Percentiles rank a stretch among this genome's conserved stretches.
phyloP scores from a whole-genome alignment of 2,113 vertebrate genomes.

The Phyllostomus discolor region DNA sequence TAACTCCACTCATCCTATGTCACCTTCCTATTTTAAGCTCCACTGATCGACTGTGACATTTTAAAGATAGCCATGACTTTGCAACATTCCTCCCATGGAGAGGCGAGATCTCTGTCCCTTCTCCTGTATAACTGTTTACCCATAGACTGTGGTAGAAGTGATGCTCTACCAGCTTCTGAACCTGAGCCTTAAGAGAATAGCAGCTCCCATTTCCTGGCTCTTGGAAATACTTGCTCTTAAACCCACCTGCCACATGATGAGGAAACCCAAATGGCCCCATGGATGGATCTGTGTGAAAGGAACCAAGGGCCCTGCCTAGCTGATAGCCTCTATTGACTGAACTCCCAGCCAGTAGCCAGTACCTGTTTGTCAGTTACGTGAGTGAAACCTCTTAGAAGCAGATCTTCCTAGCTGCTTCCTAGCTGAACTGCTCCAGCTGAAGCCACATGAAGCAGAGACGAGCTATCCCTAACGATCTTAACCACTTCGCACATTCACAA shows the following conservation, averaged over 20 bases:
- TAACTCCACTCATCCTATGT: not conserved
- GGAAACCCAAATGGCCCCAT: not conserved
- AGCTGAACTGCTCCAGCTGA: not conserved
- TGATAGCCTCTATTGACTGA: not conserved
- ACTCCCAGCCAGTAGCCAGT: not conserved
- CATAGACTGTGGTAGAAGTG: not conserved
- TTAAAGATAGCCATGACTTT: not conserved
- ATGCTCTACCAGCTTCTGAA: not conserved
- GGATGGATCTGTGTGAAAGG: too few relatives aligned
- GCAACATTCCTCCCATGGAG: not conserved
- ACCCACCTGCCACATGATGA: too few relatives aligned
- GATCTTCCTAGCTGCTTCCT: not conserved
- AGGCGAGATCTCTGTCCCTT: not conserved
- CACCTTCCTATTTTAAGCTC: not conserved
- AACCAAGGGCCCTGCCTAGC: not conserved
- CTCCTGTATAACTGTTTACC: not conserved
- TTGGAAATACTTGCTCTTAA: not conserved
- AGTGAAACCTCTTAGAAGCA: not conserved
- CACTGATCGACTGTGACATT: accelerated
- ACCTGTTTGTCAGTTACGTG: accelerated
- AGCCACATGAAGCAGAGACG: not conserved
- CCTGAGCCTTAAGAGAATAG: not conserved
- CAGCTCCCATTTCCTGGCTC: not conserved
- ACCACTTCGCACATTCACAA: not conserved
- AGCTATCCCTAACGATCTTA: not conserved